phyloP scores from a whole-genome alignment of 2,888 invertebrate species.

The Xestia sexstrigata region DNA sequence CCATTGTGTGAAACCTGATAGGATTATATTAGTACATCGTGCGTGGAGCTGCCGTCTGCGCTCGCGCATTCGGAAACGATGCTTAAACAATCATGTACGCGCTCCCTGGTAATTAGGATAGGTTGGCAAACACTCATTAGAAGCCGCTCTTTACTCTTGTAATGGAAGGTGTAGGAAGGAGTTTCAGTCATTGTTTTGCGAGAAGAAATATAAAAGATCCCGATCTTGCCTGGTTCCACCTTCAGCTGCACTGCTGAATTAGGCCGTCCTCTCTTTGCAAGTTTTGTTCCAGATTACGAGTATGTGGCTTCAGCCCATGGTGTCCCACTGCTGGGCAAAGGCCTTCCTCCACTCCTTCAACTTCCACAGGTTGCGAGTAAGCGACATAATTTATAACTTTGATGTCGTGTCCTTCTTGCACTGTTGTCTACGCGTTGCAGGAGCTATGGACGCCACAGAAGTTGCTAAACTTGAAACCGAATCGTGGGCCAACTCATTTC shows the following conservation, averaged over 20 bases:
- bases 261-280: background rate
- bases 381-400: background rate
- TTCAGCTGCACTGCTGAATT: background rate
- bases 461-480: background rate
- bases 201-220: background rate
- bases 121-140: constrained; percentile 57
- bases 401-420: background rate
- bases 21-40: constrained; percentile 57
- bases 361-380: background rate
- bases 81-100: constrained; percentile 56
- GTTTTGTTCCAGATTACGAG: background rate
- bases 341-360: background rate
- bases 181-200: constrained; percentile 21
- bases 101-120: constrained; percentile 59
- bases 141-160: constrained; percentile 40
- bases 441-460: background rate
- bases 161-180: constrained; percentile 12
- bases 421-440: background rate
- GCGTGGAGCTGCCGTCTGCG: constrained; percentile 50
- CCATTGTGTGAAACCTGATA: constrained; percentile 67
- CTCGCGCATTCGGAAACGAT: constrained; percentile 52
- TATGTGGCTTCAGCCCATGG: background rate
- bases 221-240: background rate
- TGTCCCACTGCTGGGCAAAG: background rate
- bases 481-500: background rate